Base-by-base conservation (phyloP, 2,888 invertebrate genomes). In the Athrips mouffetella region DNA sequence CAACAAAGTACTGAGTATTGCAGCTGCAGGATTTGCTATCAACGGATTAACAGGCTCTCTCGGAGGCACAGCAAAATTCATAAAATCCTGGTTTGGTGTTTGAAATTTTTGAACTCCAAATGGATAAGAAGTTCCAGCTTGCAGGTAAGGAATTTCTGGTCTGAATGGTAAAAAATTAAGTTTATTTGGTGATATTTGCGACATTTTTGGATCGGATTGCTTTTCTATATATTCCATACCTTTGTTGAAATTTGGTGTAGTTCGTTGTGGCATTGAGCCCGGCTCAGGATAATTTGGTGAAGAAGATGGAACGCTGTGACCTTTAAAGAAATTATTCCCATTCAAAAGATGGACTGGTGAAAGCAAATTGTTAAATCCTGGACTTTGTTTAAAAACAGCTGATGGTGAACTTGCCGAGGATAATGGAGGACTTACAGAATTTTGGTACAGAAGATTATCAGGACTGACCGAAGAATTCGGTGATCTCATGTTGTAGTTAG, bases 391-490 rank as follows among this genome's bases (percentile, higher is more conserved):
- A 42, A 76, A 86, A 0, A 73, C 69, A 52, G 67, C 81, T 16
- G 64, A 77, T 2, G 92, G 91, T 11, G 92, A 92, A 49, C 92
- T 92, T 0, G 89, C 73, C 1, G 89, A 76, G 11, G 90, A 85
- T 3, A 89, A 65, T 0, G 93, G 93, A 1, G 95, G 95, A 70
- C 94, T 95, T 52, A 94, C 89, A 30, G 94, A 95, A 63, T 91
- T 92, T 65, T 94, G 94, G 60, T 95, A 95, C 53, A 93, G 91
- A 40, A 94, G 79, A 59, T 92, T 92, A 62, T 95, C 94, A 0
- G 95, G 95, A 55, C 94, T 94, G 15, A 94, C 88, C 0, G 94
- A 94, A 13, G 94, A 91, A 55, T 92, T 91, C 0, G 93, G 93
- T 1, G 93, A 93, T 37, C 91, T 70, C 29, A 90, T 83, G 3